Evolutionary conservation across 2,797 vertebrate species (phyloP), one percentile per base, ranked within the genome.

Genomic region (Cossypha niveicapilla): DNA sequence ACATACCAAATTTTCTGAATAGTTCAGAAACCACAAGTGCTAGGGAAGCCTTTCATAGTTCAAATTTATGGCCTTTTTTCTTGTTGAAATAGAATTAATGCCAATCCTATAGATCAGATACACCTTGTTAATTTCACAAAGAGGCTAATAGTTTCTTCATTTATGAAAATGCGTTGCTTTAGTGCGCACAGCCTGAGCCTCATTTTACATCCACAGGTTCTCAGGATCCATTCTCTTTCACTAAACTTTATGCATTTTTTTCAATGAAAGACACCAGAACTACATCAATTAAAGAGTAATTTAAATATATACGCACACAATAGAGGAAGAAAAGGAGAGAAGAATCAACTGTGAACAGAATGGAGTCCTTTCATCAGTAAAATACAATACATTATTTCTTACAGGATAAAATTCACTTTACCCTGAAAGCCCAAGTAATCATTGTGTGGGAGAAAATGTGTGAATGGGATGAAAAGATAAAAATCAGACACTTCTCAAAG

Each of bases 71-170:
- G 86, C n/a, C 77, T 92, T 91, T 91, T 85, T 80, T 17, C 63
- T 82, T 86, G 51, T 61, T 86, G 85, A 88, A 96, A 90, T 81
- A 45, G 83, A 93, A 84, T 74, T 83, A 78, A 88, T 88, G 51
- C 47, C 44, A 65, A 72, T 79, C 30, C 30, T 35, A 68, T 61
- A 84, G 35, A 60, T 76, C 87, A 74, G 91, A 81, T 58, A 86
- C 47, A 94, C 76, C 92, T 94, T 97, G 74, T 66, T 92, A 94
- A 92, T 87, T 94, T 91, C 81, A 93, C 65, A 95, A 95, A 89
- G 77, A 87, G 30, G 30, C 68, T 96, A 96, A 94, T 95, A 85
- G 86, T 96, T 95, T 91, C 92, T 95, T 86, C 93, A 92, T 87
- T 94, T 96, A 86, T 92, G 75, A 93, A 93, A 95, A 95, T 77